Evolutionary conservation across 2,797 vertebrate species (phyloP).

Genomic region (Clarias pachynema): DNA sequence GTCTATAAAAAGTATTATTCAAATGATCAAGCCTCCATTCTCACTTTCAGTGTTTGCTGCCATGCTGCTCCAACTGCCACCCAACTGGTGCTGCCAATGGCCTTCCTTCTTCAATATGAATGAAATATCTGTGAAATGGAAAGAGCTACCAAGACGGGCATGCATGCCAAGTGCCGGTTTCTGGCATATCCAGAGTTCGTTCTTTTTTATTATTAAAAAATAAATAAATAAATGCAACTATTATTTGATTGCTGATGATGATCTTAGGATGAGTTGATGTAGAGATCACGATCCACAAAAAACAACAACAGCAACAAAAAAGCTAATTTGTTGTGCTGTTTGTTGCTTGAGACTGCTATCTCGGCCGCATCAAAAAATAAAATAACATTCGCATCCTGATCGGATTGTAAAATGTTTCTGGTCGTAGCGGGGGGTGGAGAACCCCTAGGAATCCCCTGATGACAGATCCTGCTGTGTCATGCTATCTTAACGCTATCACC

Average conservation of each 20-base stretch:
- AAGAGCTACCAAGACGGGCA: slow-evolving; percentile 24
- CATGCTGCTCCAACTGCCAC: slow-evolving; percentile 36
- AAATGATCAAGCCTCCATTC: slow-evolving; percentile 50
- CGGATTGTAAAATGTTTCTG: slow-evolving; percentile 29
- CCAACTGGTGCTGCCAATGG: slow-evolving; percentile 12
- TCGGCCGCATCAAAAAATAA: background rate
- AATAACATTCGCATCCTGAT: slow-evolving; percentile 20
- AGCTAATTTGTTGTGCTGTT: background rate
- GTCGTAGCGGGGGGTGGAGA: slow-evolving; percentile 16
- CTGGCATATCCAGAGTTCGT: background rate
- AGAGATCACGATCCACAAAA: background rate
- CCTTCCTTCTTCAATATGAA: slow-evolving; percentile 40
- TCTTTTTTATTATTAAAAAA: background rate
- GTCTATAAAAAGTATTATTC: slow-evolving; percentile 61
- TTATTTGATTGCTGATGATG: background rate
- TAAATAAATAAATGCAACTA: background rate
- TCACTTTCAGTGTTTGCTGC: slow-evolving; percentile 51
- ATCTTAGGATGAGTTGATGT: background rate
- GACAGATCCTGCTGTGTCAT: slow-evolving; percentile 39
- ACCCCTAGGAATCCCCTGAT: slow-evolving; percentile 50
- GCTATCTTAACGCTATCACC: slow-evolving; percentile 47
- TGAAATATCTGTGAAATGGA: slow-evolving; percentile 21
- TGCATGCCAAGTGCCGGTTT: background rate
- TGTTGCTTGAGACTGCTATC: background rate
- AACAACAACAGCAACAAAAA: background rate